phyloP scores from a whole-genome alignment of 53 echinoderm and acorn worm genomes.

The Apostichopus leukothele region DNA sequence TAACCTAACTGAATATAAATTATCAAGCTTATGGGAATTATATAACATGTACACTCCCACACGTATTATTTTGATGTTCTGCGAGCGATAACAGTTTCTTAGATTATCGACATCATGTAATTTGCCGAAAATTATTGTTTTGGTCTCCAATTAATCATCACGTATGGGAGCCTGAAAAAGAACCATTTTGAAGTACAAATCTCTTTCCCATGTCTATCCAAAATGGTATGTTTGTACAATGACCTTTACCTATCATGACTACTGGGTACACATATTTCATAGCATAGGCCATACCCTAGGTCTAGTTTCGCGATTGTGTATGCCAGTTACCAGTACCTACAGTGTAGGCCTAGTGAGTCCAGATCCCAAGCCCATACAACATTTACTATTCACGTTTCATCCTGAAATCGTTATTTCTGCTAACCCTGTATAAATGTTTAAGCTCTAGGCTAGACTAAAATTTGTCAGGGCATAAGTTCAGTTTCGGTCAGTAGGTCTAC shows the following conservation, averaged over 20 bases:
- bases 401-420: too few relatives aligned
- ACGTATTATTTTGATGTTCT: not conserved
- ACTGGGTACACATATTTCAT: not conserved
- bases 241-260: not conserved
- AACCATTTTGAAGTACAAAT: not conserved
- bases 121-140: not conserved
- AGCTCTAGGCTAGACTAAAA: too few relatives aligned
- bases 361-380: too few relatives aligned
- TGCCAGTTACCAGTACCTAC: too few relatives aligned
- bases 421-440: too few relatives aligned
- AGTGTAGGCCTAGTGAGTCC: too few relatives aligned
- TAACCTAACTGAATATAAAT: too few relatives aligned
- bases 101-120: not conserved
- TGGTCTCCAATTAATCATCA: not conserved
- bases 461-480: too few relatives aligned
- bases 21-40: not conserved
- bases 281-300: not conserved
- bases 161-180: not conserved
- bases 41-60: not conserved
- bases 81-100: not conserved
- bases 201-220: not conserved
- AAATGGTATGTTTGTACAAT: not conserved
- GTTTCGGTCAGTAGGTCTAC: too few relatives aligned
- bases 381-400: too few relatives aligned
- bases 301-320: not conserved